Percentiles rank a stretch among this genome's conserved stretches.
Evolutionary conservation across 1,140 invertebrate genomes (phyloP).

Genomic region (Idris sp.): DNA sequence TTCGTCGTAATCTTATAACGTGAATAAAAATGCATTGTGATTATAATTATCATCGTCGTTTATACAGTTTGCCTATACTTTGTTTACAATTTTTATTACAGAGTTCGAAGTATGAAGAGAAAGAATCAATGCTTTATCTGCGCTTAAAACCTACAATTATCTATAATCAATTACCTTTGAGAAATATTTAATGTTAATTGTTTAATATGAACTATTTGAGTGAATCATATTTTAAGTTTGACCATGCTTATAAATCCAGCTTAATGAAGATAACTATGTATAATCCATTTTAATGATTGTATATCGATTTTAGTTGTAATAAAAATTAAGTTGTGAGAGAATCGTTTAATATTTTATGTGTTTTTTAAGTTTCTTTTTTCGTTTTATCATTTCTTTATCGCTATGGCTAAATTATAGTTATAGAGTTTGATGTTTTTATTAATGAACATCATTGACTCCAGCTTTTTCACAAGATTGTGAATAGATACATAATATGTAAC

Average conservation of each 20-base stretch:
- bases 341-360: slow-evolving; percentile 20
- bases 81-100: slow-evolving; percentile 19
- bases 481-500: slow-evolving; percentile 35
- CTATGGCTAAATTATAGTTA: slow-evolving; percentile 41
- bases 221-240: slow-evolving; percentile 25
- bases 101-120: slow-evolving; percentile 43
- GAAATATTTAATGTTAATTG: slow-evolving; percentile 37
- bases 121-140: slow-evolving; percentile 47
- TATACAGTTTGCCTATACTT: slow-evolving; percentile 37
- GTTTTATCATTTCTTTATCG: slow-evolving; percentile 12
- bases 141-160: slow-evolving; percentile 37
- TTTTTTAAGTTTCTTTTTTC: slow-evolving; percentile 9
- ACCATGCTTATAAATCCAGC: slow-evolving; percentile 36
- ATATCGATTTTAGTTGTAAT: slow-evolving; percentile 32
- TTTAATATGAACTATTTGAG: slow-evolving; percentile 27
- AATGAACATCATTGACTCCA: slow-evolving; percentile 42
- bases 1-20: slow-evolving; percentile 29
- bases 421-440: slow-evolving; percentile 31
- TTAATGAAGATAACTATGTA: slow-evolving; percentile 37
- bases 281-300: slow-evolving; percentile 16
- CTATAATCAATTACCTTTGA: slow-evolving; percentile 44
- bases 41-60: slow-evolving; percentile 52
- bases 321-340: slow-evolving; percentile 35
- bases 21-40: slow-evolving; percentile 40
- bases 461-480: slow-evolving; percentile 34